Evolutionary conservation across 92 coral and sea anemone genomes (phyloP).

Genomic region (Umimayanthus kanabou): DNA sequence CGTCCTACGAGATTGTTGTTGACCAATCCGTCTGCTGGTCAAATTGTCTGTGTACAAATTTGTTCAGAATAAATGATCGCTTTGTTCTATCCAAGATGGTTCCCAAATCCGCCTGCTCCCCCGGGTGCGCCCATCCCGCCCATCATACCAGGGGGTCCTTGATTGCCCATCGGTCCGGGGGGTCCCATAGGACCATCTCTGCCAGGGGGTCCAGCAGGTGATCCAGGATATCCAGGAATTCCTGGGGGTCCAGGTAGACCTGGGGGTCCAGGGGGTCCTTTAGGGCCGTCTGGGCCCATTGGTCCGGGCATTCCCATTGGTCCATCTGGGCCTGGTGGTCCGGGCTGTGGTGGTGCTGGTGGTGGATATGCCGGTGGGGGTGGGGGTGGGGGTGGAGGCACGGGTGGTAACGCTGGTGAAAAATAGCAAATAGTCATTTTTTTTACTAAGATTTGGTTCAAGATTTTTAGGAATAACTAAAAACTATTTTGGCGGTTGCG

Average conservation of each 20-base stretch:
- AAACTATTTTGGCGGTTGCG: too few relatives aligned
- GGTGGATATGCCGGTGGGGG: slow-evolving; percentile 89
- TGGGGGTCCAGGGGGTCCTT: slow-evolving; percentile 98
- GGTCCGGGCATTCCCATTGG: slow-evolving; percentile 95
- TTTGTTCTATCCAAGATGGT: slow-evolving; percentile 57
- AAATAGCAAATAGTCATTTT: not conserved
- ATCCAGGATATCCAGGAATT: slow-evolving; percentile 92
- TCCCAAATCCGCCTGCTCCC: slow-evolving; percentile 69
- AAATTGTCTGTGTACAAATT: slow-evolving; percentile 15
- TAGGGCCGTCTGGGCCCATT: slow-evolving; percentile 95
- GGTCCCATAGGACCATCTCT: slow-evolving; percentile 97
- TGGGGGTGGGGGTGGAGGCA: slow-evolving; percentile 51
- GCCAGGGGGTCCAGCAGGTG: slow-evolving; percentile 98
- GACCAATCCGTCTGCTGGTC: not conserved
- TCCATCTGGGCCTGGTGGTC: slow-evolving; percentile 97
- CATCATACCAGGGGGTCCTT: slow-evolving; percentile 94
- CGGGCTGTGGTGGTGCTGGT: slow-evolving; percentile 93
- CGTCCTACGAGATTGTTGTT: not conserved
- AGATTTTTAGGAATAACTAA: too few relatives aligned
- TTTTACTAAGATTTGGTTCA: not conserved
- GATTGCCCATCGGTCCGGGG: slow-evolving; percentile 91
- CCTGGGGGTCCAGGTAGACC: slow-evolving; percentile 98
- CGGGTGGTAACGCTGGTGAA: slow-evolving; percentile 16
- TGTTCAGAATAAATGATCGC: not conserved
- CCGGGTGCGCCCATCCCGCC: slow-evolving; percentile 83